phyloP scores from a whole-genome alignment of 2,888 invertebrate genomes.

The Eupithecia centaureata region DNA sequence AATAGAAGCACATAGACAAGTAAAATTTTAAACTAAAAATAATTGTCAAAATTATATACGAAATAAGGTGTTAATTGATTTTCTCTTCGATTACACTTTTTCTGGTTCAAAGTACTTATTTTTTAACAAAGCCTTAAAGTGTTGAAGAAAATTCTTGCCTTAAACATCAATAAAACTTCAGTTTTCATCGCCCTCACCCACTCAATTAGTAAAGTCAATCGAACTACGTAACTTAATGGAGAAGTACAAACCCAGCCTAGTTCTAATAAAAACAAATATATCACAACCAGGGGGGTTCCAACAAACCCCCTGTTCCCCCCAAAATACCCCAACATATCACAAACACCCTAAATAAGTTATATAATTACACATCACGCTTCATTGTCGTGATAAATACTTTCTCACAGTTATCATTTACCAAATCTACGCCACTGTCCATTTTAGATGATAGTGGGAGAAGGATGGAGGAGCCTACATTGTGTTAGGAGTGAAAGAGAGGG shows the following conservation, averaged over 20 bases:
- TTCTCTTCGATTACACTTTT: too few relatives aligned
- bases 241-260: slow-evolving; percentile 58
- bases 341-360: slow-evolving; percentile 76
- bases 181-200: slow-evolving; percentile 34
- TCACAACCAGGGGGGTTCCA: slow-evolving; percentile 52
- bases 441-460: slow-evolving; percentile 79
- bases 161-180: not conserved
- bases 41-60: too few relatives aligned
- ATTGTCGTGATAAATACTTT: slow-evolving; percentile 84
- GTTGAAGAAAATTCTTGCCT: not conserved
- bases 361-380: slow-evolving; percentile 83
- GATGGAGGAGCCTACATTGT: slow-evolving; percentile 54
- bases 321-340: slow-evolving; percentile 60
- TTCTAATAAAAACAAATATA: slow-evolving; percentile 77
- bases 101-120: not conserved
- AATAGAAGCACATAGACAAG: too few relatives aligned
- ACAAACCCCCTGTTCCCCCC: too few relatives aligned
- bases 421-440: slow-evolving; percentile 84
- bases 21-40: too few relatives aligned
- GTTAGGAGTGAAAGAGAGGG: slow-evolving; percentile 60
- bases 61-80: too few relatives aligned
- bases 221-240: slow-evolving; percentile 59
- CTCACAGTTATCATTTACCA: slow-evolving; percentile 84
- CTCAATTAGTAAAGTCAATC: slow-evolving; percentile 67
- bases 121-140: not conserved